Percentiles rank a stretch among this genome's conserved stretches.
Conservation (phyloP, 1,140 invertebrate genomes). For the Pseudomyrmex cubaensis region DNA sequence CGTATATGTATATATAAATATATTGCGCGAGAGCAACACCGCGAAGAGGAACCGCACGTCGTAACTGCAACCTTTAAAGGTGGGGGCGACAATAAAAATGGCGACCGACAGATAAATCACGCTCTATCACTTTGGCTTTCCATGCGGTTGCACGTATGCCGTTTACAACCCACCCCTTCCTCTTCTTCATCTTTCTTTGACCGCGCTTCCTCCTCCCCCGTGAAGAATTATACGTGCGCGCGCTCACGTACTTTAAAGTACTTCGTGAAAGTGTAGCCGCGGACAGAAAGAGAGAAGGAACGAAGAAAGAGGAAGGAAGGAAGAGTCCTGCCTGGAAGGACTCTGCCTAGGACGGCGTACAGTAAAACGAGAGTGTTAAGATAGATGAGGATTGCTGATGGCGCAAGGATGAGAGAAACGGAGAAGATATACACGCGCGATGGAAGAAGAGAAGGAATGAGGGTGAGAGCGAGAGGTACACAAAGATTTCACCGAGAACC, state of each 20-base stretch:
- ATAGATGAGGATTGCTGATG: conserved; percentile 74
- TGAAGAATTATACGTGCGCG: conserved; percentile 41
- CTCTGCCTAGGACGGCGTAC: conserved; percentile 51
- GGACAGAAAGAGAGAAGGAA: conserved; percentile 16
- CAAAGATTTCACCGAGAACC: neutral
- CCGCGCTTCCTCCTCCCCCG: conserved; percentile 17
- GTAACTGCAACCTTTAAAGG: conserved; percentile 73
- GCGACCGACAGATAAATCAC: conserved; percentile 75
- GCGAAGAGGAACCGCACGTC: conserved; percentile 47
- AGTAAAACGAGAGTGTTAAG: conserved; percentile 50
- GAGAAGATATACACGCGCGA: conserved; percentile 43
- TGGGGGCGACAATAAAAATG: conserved; percentile 70
- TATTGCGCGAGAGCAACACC: conserved; percentile 24
- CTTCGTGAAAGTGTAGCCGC: conserved; percentile 38
- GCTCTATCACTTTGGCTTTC: conserved; percentile 65
- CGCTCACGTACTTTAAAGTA: conserved; percentile 24
- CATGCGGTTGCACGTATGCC: conserved; percentile 60
- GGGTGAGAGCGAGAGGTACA: conserved; percentile 15
- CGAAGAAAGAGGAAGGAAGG: conserved; percentile 48
- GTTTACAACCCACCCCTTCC: conserved; percentile 38
- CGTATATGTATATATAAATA: conserved; percentile 48
- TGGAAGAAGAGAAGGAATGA: conserved; percentile 36
- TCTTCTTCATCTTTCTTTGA: neutral
- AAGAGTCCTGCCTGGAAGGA: conserved; percentile 53
- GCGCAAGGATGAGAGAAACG: conserved; percentile 47